Evolutionary conservation across 2,113 vertebrate species (phyloP).

Genomic region (Suncus etruscus): DNA sequence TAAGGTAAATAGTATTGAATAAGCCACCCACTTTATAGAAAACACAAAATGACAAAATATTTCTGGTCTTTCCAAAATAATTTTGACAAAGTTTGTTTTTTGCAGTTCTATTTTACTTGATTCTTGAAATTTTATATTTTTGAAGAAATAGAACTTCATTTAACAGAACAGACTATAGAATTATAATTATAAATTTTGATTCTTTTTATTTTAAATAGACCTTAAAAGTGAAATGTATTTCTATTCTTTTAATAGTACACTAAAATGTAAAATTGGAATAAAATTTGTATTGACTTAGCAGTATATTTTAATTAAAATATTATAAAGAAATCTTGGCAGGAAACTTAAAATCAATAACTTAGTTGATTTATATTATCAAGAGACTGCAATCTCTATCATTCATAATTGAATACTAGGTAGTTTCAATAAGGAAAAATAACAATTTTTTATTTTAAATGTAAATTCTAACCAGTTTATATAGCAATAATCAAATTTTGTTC

Average conservation of each 20-base stretch:
- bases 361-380: not conserved
- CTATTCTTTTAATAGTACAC: not conserved
- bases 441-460: not conserved
- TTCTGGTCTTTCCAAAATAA: no score
- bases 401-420: not conserved
- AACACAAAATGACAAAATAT: no score
- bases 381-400: not conserved
- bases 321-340: not conserved
- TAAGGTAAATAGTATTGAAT: no score
- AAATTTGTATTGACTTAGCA: conserved; percentile 25
- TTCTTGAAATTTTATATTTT: not conserved
- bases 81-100: not conserved
- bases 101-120: not conserved
- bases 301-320: not conserved
- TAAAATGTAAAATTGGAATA: not conserved
- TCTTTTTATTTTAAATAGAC: not conserved
- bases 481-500: not conserved
- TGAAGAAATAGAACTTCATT: not conserved
- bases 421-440: not conserved
- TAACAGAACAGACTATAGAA: not conserved
- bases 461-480: not conserved
- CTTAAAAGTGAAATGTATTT: conserved; percentile 32
- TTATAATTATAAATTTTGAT: not conserved
- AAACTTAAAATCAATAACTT: not conserved
- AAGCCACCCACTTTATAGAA: no score